Conservation (phyloP, 1,140 invertebrate species). For the Carcinoscorpius rotundicauda region DNA sequence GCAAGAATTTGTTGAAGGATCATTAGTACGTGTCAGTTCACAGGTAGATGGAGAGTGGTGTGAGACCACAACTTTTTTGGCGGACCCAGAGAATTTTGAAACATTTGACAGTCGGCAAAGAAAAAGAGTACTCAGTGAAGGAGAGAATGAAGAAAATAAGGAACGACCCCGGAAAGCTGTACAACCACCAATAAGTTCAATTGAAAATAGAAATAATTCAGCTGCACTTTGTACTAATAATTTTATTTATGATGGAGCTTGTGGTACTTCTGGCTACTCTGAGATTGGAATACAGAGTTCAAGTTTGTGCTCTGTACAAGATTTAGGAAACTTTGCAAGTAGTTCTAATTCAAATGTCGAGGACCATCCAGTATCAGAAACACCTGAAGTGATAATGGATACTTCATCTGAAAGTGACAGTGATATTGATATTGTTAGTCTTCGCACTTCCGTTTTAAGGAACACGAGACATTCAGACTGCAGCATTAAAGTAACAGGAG, state of each 20-base stretch:
- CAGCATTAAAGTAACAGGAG: constrained; percentile 6
- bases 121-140: constrained; percentile 2
- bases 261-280: background rate
- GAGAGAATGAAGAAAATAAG: background rate
- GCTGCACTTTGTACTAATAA: background rate
- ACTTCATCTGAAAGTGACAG: constrained; percentile 17
- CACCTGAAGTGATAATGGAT: constrained; percentile 17
- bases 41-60: background rate
- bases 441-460: constrained; percentile 5
- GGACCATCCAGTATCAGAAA: background rate
- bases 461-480: background rate
- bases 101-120: background rate
- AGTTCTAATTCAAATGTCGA: constrained; percentile 1
- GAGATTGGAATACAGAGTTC: background rate
- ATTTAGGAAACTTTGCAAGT: background rate
- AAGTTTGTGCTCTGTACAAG: background rate
- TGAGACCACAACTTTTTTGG: background rate
- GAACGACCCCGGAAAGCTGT: background rate
- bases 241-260: background rate
- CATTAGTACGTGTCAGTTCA: background rate
- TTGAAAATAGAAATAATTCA: background rate
- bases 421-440: constrained; percentile 19
- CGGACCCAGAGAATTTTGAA: background rate
- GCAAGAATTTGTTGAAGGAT: background rate
- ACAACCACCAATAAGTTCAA: background rate